Evolutionary conservation across 2,888 invertebrate genomes (phyloP), one percentile per base, ranked within the genome.

Genomic region (Venustoraphidia nigricollis): DNA sequence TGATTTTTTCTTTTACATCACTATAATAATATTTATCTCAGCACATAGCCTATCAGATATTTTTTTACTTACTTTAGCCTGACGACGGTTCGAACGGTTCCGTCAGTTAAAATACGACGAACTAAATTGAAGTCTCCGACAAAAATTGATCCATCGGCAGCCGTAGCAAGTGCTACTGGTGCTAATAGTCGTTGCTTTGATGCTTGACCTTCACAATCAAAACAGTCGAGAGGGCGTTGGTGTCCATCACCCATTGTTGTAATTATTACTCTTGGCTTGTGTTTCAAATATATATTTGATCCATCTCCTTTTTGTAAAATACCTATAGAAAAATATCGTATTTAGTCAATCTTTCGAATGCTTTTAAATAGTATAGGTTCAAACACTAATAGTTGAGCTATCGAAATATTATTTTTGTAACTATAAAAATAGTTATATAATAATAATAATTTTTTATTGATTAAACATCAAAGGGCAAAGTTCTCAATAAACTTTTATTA

Each of bases 301-400:
- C 97, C 97, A 60, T 97, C 96, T 34, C 97, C 97, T 64, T 95
- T 94, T 69, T 97, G 95, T 1, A 97, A 72, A 52, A 97, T 94
- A 35, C 94, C 86, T 85, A 63, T 9, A 63, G 64, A 52, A 51
- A 50, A 6, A 27, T 6, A 27, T 6, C 3, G 27, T 27, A 27
- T 27, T 27, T 27, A 27, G 44, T 43, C 46, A 5, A 11, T 49
- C 42, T 14, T 8, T 48, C 13, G 10, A 38, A 39, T 4, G 17
- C 17, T 17, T n/a, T 17, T 4, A 17, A 2, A 17, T 17, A 17
- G 4, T 2, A 17, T 17, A 17, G n/a, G n/a, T n/a, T n/a, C n/a
- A n/a, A n/a, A n/a, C 4, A 17, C 17, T 17, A 17, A 17, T 17
- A 17, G 17, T 17, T 17, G 17, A 17, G 4, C 17, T 17, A 17